Evolutionary conservation across 2,113 vertebrate genomes (phyloP).

Genomic region (Eolophus roseicapilla): DNA sequence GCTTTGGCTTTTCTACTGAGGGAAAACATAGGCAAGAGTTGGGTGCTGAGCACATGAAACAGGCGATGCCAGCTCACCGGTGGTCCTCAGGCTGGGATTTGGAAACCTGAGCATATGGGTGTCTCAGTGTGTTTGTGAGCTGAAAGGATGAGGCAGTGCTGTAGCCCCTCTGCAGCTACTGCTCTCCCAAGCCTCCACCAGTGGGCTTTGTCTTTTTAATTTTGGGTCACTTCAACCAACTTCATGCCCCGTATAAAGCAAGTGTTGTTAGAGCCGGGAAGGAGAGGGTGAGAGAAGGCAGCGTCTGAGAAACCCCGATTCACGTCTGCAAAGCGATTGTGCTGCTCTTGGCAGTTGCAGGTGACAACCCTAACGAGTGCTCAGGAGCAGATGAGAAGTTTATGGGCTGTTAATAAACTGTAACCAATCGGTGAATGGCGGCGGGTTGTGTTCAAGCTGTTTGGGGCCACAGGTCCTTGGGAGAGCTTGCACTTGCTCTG

Average conservation of each 20-base stretch:
- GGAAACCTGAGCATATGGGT: not conserved
- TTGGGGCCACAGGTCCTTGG: constrained; percentile 86
- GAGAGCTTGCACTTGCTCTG: constrained; percentile 84
- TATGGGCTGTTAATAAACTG: constrained; percentile 98
- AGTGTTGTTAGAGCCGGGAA: rapidly evolving
- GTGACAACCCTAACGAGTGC: constrained; percentile 66
- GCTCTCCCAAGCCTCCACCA: not conserved
- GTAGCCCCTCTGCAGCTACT: not conserved
- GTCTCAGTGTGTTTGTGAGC: rapidly evolving
- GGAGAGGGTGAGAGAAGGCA: rapidly evolving
- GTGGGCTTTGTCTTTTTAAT: rapidly evolving
- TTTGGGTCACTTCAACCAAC: not conserved
- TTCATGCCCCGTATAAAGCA: rapidly evolving
- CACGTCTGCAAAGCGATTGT: not conserved
- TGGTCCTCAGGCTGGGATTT: not conserved
- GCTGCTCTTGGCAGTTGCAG: constrained; percentile 60
- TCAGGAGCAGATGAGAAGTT: constrained; percentile 91
- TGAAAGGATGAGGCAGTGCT: rapidly evolving
- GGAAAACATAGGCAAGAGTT: rapidly evolving
- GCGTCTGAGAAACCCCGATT: not conserved
- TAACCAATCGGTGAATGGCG: constrained; percentile 89
- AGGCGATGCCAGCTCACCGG: rapidly evolving
- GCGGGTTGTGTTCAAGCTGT: constrained; percentile 81
- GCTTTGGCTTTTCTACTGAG: not conserved
- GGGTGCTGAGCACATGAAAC: rapidly evolving